phyloP scores from a whole-genome alignment of 2,797 vertebrate species.

The Leptoclinus maculatus region DNA sequence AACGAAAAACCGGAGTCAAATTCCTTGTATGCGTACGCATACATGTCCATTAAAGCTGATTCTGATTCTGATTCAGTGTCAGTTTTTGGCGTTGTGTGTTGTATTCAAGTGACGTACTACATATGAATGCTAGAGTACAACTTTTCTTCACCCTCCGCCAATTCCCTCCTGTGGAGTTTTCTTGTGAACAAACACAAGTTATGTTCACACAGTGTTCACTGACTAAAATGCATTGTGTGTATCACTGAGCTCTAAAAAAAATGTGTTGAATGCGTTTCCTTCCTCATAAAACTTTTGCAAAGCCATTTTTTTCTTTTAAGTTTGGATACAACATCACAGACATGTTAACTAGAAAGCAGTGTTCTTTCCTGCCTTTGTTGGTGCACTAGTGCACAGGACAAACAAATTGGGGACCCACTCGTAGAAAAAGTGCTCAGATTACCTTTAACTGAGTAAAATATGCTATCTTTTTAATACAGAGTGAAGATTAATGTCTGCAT shows the following conservation, averaged over 20 bases:
- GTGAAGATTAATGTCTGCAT: not conserved
- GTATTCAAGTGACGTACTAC: constrained; percentile 38
- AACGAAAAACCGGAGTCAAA: too few relatives aligned
- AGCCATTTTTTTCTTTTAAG: not conserved
- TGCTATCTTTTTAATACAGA: not conserved
- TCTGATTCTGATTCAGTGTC: constrained; percentile 2
- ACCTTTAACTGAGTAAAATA: not conserved
- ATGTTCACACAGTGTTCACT: not conserved
- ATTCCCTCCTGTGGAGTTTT: not conserved
- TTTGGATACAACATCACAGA: not conserved
- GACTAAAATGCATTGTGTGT: not conserved
- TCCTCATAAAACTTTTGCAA: not conserved
- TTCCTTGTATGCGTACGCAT: too few relatives aligned
- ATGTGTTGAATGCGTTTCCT: not conserved
- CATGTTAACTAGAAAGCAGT: not conserved
- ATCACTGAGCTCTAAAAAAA: not conserved
- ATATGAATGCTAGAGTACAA: not conserved
- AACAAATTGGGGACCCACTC: not conserved
- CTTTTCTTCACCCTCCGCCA: not conserved
- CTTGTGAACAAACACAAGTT: not conserved
- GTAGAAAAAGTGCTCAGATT: not conserved
- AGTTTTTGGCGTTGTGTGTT: constrained; percentile 38
- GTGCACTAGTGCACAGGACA: not conserved
- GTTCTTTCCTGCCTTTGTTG: not conserved
- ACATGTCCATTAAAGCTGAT: too few relatives aligned